These are phyloP conservation scores for Phoxinus dragarum DNA, from an alignment of 2,797 vertebrate genomes.

Conservation along the genomic window DNA sequence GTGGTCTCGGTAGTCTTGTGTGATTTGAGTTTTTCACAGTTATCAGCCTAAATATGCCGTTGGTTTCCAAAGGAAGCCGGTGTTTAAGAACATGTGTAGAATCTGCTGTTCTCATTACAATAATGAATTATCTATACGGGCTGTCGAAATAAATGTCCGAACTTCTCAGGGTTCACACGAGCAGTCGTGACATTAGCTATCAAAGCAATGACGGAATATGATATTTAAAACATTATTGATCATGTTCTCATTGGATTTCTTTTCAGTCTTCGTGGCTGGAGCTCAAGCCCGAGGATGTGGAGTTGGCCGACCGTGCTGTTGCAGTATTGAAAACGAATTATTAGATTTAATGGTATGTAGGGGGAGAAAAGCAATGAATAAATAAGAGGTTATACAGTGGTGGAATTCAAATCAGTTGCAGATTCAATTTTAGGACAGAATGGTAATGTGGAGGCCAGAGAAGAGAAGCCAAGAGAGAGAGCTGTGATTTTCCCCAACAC, in stretches of 20 bases:
- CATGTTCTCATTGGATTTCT: constrained; percentile 52
- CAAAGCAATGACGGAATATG: constrained; percentile 66
- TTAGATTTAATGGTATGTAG: constrained; percentile 79
- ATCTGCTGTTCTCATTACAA: neutral
- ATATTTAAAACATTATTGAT: constrained; percentile 66
- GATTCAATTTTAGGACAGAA: constrained; percentile 79
- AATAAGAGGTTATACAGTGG: constrained; percentile 79
- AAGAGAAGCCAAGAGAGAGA: constrained; percentile 70
- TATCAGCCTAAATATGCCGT: neutral
- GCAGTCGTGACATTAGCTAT: constrained; percentile 54
- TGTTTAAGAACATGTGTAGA: neutral
- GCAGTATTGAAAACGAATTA: constrained; percentile 70
- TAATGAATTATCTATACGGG: neutral
- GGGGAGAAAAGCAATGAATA: constrained; percentile 81
- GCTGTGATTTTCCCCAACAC: constrained; percentile 70
- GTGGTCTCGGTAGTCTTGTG: neutral
- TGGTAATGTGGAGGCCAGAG: constrained; percentile 71
- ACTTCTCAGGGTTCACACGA: constrained; percentile 48
- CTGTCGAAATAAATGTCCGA: constrained; percentile 51
- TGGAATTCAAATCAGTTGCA: constrained; percentile 81
- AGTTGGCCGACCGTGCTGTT: constrained; percentile 59
- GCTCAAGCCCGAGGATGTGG: constrained; percentile 56
- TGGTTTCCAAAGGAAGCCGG: neutral
- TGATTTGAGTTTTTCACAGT: neutral
- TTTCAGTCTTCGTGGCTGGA: constrained; percentile 54